Evolutionary conservation across 2,888 invertebrate species (phyloP), one percentile per base, ranked within the genome.

Genomic region (Mantis religiosa): DNA sequence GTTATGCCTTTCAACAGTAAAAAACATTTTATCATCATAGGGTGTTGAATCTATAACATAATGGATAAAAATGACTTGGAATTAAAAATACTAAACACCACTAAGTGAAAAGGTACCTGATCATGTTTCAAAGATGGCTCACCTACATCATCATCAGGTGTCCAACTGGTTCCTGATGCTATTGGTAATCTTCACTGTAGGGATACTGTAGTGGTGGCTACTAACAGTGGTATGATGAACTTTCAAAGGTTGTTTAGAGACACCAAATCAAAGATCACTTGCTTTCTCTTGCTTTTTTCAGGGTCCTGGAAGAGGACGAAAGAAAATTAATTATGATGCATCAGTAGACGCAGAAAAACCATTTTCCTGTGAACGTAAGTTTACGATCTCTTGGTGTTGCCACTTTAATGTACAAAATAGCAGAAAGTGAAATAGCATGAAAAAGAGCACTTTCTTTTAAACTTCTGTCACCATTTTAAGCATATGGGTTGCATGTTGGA

Each of bases 281-380:
- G 34, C 12, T 9, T 41, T 41, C 12, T 41, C 41, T 34, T 34
- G 8, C 34, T 71, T 71, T 9, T 87, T 91, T 0, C 92, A 94
- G 94, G 94, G 94, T 90, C 94, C 91, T 82, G 91, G 92, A 41
- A 90, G 94, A 87, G 94, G 95, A 2, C 93, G 95, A 88, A 95
- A 95, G 92, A 94, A 95, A 87, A 93, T 94, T 7, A 94, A 94
- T 89, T 96, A 95, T 93, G 96, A 96, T 92, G 95, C 95, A 47
- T 95, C 95, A 20, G 95, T 96, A 85, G 98, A 98, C 93, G 95
- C 96, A 87, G 98, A 98, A 93, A 98, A 98, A 93, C 98, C 98
- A 82, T 98, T 96, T 94, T 96, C 96, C 93, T 98, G 98, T 95
- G 98, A 97, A 96, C 96, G 97, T 98, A 96, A 97, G 97, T 97